Base-by-base conservation (phyloP, 23 tunicate species). In the Halocynthia roretzi region DNA sequence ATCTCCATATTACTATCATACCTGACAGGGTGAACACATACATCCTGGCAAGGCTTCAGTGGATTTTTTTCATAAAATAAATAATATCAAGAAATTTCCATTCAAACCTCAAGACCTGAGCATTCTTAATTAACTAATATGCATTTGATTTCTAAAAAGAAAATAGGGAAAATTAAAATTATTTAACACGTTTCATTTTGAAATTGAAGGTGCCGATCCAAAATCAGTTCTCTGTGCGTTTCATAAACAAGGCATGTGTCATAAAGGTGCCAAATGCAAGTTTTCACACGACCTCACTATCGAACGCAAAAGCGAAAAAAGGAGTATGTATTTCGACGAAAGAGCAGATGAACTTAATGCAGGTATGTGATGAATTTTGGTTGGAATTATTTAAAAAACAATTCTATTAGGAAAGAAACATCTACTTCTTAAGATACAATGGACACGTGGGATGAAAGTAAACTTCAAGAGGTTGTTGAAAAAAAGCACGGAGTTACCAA, bases 401-500 rank as follows among this genome's bases (percentile, higher is more conserved):
- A n/a, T 31, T 31, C 1, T 31, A 31, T 68, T 68, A 22, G 22
- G 2, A 40, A 50, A 51, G 10, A 14, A 12, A 17, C 5, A 11
- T 40, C 2, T 72, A 10, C 51, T 75, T 57, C 17, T 52, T 51
- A 56, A 82, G 98, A 92, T 54, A 87, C 83, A 40, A 96, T 89
- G 88, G 93, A 87, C 23, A 70, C 77, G 20, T 96, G 99, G 99
- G 96, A 92, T 61, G 96, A 90, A 63, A 81, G 82, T 15, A 92
- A 96, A 61, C 78, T 96, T 22, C 77, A 86, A 61, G 84, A 80
- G 15, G 99, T 92, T 54, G 96, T 96, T 58, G 89, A 90, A 7
- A 89, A 96, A 64, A 96, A 96, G 62, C 99, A 96, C 82, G 99
- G 99, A 6, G 92, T 67, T 23, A 61, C 72, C 6, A 96, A 96